A percentile compares a stretch with the other conserved stretches of the same genome.
Conservation (phyloP, 2,888 invertebrate genomes). For the Ophraella communa region DNA sequence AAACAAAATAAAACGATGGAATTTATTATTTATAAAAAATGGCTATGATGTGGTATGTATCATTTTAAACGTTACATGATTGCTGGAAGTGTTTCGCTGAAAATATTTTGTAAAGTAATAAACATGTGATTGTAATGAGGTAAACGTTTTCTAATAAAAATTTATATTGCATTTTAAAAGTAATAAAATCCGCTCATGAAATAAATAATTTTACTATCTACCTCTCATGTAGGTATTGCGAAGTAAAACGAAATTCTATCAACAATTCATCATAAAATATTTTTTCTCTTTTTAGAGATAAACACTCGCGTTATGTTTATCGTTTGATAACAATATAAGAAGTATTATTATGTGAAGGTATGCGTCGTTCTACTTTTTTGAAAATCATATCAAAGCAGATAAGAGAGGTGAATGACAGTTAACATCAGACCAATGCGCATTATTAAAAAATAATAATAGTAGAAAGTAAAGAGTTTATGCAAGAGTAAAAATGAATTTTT, state of each 20-base stretch:
- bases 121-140: no score
- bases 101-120: no score
- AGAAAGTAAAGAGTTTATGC: neutral
- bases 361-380: slow-evolving; percentile 37
- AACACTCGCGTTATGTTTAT: slow-evolving; percentile 30
- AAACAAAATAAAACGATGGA: no score
- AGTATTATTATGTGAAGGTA: slow-evolving; percentile 31
- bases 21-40: no score
- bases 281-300: slow-evolving; percentile 16
- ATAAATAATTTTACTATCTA: neutral
- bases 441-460: slow-evolving; percentile 10
- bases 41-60: no score
- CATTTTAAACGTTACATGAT: no score
- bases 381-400: slow-evolving; percentile 39
- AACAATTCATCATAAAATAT: slow-evolving; percentile 19
- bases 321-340: slow-evolving; percentile 33
- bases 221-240: slow-evolving; percentile 6
- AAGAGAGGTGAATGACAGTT: slow-evolving; percentile 41
- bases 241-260: slow-evolving; percentile 18
- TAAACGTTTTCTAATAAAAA: no score
- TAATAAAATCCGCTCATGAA: no score
- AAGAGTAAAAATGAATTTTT: slow-evolving; percentile 6
- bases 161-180: no score
- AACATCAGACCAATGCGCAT: slow-evolving; percentile 19
- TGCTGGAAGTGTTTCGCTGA: no score